Evolutionary conservation across 1,140 invertebrate genomes (phyloP).

Genomic region (Anoplophora glabripennis): DNA sequence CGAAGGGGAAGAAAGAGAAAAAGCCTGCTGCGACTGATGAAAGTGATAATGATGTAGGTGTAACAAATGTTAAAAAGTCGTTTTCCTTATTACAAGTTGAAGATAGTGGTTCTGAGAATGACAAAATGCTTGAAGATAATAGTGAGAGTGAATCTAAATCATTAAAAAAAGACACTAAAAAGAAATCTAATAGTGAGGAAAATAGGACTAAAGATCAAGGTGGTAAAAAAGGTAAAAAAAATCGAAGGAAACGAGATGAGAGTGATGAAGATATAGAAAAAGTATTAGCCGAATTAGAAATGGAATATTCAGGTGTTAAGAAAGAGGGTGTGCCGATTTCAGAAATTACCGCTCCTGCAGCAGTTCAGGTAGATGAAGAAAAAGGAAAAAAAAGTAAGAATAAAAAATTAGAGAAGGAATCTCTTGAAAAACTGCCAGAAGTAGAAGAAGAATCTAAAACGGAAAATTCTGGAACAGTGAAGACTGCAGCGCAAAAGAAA

Average conservation of each 20-base stretch:
- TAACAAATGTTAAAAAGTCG: conserved; percentile 42
- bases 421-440: conserved; percentile 43
- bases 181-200: conserved; percentile 54
- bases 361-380: conserved; percentile 19
- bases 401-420: conserved; percentile 15
- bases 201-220: conserved; percentile 55
- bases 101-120: conserved; percentile 47
- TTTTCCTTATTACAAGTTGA: conserved; percentile 49
- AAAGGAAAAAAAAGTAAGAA: conserved; percentile 28
- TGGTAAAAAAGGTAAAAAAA: conserved; percentile 66
- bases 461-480: conserved; percentile 64
- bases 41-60: conserved; percentile 44
- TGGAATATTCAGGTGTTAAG: conserved; percentile 63
- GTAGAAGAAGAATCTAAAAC: conserved; percentile 50
- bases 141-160: conserved; percentile 49
- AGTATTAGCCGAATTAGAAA: conserved; percentile 74
- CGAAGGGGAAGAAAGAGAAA: conserved; percentile 47
- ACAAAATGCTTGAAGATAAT: conserved; percentile 48
- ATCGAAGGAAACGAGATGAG: conserved; percentile 70
- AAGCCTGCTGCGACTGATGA: conserved; percentile 48
- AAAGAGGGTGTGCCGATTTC: conserved; percentile 11
- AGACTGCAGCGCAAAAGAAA: conserved; percentile 81
- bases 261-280: conserved; percentile 84
- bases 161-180: conserved; percentile 56
- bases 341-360: conserved; percentile 22